These are phyloP conservation scores for Plodia interpunctella DNA, from an alignment of 1,140 invertebrate genomes.

Conservation along the genomic window DNA sequence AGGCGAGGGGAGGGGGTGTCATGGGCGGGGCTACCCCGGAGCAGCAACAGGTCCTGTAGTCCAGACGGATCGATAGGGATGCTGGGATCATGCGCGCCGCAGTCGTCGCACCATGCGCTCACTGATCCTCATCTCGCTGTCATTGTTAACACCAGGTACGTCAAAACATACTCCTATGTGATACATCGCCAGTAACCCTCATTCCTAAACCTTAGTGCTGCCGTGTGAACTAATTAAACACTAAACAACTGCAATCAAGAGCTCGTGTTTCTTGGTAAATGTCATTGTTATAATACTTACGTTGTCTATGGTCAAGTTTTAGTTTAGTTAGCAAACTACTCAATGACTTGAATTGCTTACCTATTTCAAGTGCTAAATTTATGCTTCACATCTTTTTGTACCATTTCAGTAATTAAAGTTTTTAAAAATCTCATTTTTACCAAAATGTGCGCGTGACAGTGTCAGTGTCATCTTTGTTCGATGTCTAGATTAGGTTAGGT, in stretches of 20 bases:
- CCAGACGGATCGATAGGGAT: slow-evolving; percentile 60
- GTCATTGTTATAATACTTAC: background rate
- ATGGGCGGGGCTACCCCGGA: slow-evolving; percentile 44
- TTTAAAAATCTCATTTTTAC: no score
- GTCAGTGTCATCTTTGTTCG: no score
- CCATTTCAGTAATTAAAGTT: no score
- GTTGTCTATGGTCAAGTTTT: slow-evolving; percentile 14
- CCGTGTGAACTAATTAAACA: background rate
- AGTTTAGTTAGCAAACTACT: background rate
- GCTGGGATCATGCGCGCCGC: slow-evolving; percentile 56
- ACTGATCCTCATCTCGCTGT: slow-evolving; percentile 54
- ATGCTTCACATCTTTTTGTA: no score
- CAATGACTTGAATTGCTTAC: background rate
- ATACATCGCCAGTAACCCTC: background rate
- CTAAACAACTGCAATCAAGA: background rate
- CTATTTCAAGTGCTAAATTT: background rate
- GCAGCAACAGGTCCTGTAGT: slow-evolving; percentile 56
- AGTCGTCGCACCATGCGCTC: slow-evolving; percentile 56
- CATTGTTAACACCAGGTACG: slow-evolving; percentile 59
- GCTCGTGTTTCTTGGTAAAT: background rate
- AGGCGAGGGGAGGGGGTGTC: slow-evolving; percentile 23
- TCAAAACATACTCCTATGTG: slow-evolving; percentile 38
- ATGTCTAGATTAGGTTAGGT: no score
- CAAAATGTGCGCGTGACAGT: no score
- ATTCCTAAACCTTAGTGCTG: background rate